These are phyloP conservation scores for Heliocidaris erythrogramma DNA, from an alignment of 35 echinoderm and acorn worm species.

Conservation along the genomic window DNA sequence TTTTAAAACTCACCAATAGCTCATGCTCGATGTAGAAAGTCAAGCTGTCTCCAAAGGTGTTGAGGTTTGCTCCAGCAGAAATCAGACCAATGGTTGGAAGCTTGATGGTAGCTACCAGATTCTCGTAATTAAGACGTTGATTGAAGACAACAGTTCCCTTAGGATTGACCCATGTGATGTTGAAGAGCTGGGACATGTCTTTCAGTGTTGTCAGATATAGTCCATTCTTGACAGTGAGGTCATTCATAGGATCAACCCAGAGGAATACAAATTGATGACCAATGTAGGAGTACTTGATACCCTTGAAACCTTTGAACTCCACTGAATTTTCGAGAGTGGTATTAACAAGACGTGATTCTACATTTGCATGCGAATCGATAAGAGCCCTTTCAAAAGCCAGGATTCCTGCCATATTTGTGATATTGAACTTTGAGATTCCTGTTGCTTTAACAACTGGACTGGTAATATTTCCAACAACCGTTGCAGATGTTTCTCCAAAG, in stretches of 20 bases:
- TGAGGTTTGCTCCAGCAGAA: conserved; percentile 66
- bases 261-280: background rate
- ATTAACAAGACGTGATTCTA: background rate
- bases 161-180: conserved; percentile 34
- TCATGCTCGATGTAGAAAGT: conserved; percentile 70
- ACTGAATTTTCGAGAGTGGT: background rate
- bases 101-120: conserved; percentile 52
- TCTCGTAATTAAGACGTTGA: conserved; percentile 55
- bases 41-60: conserved; percentile 76
- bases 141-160: conserved; percentile 48
- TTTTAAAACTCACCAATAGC: conserved; percentile 54
- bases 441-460: conserved; percentile 58
- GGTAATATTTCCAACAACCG: conserved; percentile 42
- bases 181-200: conserved; percentile 46
- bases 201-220: conserved; percentile 47
- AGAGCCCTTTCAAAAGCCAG: background rate
- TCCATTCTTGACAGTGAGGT: conserved; percentile 11
- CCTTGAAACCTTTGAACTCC: background rate
- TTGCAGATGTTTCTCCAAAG: conserved; percentile 2
- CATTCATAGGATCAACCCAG: conserved; percentile 39
- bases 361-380: background rate
- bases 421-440: background rate
- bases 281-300: background rate
- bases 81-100: conserved; percentile 70
- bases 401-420: conserved; percentile 52